phyloP scores from a whole-genome alignment of 2,888 invertebrate genomes.

The Tethea ocularis region DNA sequence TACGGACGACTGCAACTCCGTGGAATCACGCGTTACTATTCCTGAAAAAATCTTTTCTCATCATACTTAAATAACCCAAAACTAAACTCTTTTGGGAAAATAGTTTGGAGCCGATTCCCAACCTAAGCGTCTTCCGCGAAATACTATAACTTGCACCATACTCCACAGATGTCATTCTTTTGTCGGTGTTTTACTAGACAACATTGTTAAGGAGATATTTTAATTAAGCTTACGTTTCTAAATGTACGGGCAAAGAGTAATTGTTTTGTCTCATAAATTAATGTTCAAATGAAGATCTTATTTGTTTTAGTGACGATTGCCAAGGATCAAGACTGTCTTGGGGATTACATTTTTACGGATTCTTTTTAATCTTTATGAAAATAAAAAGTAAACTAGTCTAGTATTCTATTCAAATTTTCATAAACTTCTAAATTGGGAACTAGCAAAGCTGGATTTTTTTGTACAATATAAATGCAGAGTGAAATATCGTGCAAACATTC shows the following conservation, averaged over 20 bases:
- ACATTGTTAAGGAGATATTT: constrained; percentile 71
- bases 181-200: constrained; percentile 64
- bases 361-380: not conserved
- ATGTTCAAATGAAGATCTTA: constrained; percentile 1
- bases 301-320: constrained; percentile 2
- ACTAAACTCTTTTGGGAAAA: too few relatives aligned
- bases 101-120: too few relatives aligned
- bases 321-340: not conserved
- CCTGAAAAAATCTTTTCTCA: too few relatives aligned
- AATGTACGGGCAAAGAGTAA: constrained; percentile 41
- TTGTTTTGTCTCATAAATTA: constrained; percentile 27
- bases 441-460: too few relatives aligned
- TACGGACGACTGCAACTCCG: too few relatives aligned
- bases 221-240: constrained; percentile 75
- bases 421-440: too few relatives aligned
- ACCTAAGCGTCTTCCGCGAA: not conserved
- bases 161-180: constrained; percentile 47
- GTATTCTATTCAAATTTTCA: too few relatives aligned
- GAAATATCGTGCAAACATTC: too few relatives aligned
- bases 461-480: too few relatives aligned
- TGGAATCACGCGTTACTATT: too few relatives aligned
- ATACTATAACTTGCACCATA: not conserved
- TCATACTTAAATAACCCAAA: too few relatives aligned
- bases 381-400: not conserved
- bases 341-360: not conserved